A percentile compares a stretch with the other conserved stretches of the same genome.
These are phyloP conservation scores for Harmothoe impar DNA, from an alignment of 2,888 invertebrate species.

Conservation along the genomic window DNA sequence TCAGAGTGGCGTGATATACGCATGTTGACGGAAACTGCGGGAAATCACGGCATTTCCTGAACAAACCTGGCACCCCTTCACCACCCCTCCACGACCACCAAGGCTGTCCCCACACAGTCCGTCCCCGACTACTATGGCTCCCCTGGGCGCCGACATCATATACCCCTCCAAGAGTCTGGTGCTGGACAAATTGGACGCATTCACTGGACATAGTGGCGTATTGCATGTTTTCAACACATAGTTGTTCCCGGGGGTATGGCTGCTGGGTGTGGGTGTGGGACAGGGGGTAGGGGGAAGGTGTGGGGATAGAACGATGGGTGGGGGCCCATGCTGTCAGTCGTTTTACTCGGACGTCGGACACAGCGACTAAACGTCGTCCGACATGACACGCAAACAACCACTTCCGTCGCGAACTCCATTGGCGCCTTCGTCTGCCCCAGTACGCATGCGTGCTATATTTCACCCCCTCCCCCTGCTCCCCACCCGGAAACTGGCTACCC, in stretches of 20 bases:
- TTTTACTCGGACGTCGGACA: neutral
- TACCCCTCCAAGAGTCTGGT: neutral
- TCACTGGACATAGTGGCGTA: conserved; percentile 29
- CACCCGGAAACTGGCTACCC: neutral
- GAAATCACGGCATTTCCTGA: conserved; percentile 52
- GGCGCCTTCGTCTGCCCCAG: conserved; percentile 34
- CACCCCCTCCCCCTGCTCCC: neutral
- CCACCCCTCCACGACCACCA: neutral
- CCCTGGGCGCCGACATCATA: neutral
- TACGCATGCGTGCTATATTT: conserved; percentile 4
- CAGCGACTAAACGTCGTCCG: neutral
- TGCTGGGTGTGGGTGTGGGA: neutral
- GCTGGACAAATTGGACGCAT: conserved; percentile 30
- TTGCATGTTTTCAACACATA: conserved; percentile 31
- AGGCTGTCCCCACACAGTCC: neutral
- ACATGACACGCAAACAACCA: conserved; percentile 41
- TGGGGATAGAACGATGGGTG: neutral
- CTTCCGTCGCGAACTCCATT: conserved; percentile 44
- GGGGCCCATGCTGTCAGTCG: neutral
- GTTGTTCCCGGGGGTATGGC: no score
- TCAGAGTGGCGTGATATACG: neutral
- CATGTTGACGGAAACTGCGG: neutral
- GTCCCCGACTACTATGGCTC: neutral
- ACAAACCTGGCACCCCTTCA: neutral
- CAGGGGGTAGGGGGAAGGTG: neutral